Conservation (phyloP, 1,140 invertebrate species). For the Luehdorfia chinensis region DNA sequence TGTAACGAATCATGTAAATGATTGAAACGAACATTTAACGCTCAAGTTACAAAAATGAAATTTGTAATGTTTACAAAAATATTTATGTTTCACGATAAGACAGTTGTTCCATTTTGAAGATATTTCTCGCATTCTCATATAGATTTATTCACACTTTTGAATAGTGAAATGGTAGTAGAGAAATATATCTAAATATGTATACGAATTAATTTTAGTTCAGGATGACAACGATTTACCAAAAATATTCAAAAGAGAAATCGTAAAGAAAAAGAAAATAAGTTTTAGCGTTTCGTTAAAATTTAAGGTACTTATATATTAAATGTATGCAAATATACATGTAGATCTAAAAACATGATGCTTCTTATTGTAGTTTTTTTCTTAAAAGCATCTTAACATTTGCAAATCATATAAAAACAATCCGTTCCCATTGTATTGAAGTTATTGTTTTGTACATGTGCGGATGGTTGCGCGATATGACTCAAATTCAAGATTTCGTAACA, state of each 20-base stretch:
- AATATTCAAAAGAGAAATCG: too few relatives aligned
- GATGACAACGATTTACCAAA: too few relatives aligned
- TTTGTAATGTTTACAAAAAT: conserved; percentile 15
- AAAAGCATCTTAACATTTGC: too few relatives aligned
- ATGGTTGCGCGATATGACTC: conserved; percentile 21
- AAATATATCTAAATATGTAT: too few relatives aligned
- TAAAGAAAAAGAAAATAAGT: too few relatives aligned
- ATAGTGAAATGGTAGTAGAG: not conserved
- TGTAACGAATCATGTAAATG: conserved; percentile 15
- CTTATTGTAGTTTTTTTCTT: too few relatives aligned
- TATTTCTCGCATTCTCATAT: not conserved
- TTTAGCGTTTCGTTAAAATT: too few relatives aligned
- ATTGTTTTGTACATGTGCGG: conserved; percentile 3
- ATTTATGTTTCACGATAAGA: conserved; percentile 1
- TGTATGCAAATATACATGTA: too few relatives aligned
- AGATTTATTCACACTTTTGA: not conserved
- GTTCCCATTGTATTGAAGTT: conserved; percentile 1
- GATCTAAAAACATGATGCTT: too few relatives aligned
- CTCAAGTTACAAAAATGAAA: conserved; percentile 13
- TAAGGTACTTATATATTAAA: too few relatives aligned
- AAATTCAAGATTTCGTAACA: conserved; percentile 30
- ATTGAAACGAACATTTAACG: conserved; percentile 7
- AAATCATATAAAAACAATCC: too few relatives aligned
- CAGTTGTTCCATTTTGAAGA: conserved; percentile 7
- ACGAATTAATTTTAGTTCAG: too few relatives aligned